A percentile compares a stretch with the other conserved stretches of the same genome.
These are phyloP conservation scores for Isaurus tuberculatus DNA, from an alignment of 92 coral and sea anemone species.

Conservation along the genomic window DNA sequence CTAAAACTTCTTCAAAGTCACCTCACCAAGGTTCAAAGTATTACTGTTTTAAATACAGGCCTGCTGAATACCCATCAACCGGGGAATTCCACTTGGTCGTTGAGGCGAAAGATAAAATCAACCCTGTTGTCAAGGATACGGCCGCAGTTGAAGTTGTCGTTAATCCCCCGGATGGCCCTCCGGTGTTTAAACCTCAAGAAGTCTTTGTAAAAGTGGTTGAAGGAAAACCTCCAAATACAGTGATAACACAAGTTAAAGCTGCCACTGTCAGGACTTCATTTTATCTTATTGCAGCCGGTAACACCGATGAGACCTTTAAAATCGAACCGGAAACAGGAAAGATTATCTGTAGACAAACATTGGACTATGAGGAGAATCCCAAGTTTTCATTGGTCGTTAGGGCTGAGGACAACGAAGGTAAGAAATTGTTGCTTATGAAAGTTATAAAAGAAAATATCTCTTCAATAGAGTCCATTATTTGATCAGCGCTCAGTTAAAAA, in stretches of 20 bases:
- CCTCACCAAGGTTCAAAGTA: too few relatives aligned
- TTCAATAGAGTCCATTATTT: too few relatives aligned
- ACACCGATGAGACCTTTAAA: conserved; percentile 62
- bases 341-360: conserved; percentile 55
- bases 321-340: conserved; percentile 78
- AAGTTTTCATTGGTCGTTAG: conserved; percentile 55
- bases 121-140: conserved; percentile 49
- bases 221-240: conserved; percentile 69
- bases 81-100: conserved; percentile 58
- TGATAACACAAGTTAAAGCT: conserved; percentile 64
- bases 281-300: conserved; percentile 70
- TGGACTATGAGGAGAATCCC: conserved; percentile 68
- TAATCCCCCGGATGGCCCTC: conserved; percentile 63
- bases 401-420: conserved; percentile 69
- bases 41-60: background rate
- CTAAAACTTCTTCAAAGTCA: too few relatives aligned
- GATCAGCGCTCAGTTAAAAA: too few relatives aligned
- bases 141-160: conserved; percentile 60
- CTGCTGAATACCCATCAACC: conserved; percentile 47
- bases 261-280: conserved; percentile 63
- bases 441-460: too few relatives aligned
- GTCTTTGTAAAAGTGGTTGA: conserved; percentile 61
- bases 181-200: conserved; percentile 67
- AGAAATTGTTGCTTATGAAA: background rate
- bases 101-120: conserved; percentile 60